Percentiles rank a stretch among this genome's conserved stretches.
Evolutionary conservation across 2,113 vertebrate species (phyloP).

Genomic region (Cyanistes caeruleus): DNA sequence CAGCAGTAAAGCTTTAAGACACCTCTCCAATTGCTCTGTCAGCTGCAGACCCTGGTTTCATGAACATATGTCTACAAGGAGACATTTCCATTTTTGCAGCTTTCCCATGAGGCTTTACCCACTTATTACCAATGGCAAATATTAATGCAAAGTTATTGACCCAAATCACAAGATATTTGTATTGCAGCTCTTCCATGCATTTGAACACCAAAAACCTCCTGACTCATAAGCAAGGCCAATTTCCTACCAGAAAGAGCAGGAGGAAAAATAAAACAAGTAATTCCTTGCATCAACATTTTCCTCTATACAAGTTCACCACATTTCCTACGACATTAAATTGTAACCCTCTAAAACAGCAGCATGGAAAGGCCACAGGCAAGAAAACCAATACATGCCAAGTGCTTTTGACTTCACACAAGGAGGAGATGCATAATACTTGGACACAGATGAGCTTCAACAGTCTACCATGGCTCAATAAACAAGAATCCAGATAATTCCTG

Average conservation of each 20-base stretch:
- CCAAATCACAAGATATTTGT: conserved; percentile 67
- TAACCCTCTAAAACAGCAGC: not conserved
- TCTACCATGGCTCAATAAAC: not conserved
- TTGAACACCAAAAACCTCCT: conserved; percentile 38
- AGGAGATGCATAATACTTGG: not conserved
- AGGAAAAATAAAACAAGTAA: not conserved
- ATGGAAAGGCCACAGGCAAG: not conserved
- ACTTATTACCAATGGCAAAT: conserved; percentile 69
- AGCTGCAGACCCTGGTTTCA: conserved; percentile 47
- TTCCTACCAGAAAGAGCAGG: not conserved
- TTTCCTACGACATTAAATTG: not conserved
- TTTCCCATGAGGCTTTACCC: conserved; percentile 61
- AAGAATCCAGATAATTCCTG: not conserved
- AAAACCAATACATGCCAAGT: not conserved
- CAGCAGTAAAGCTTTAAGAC: conserved; percentile 53
- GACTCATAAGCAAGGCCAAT: not conserved
- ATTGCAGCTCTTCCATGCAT: conserved; percentile 50
- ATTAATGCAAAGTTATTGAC: conserved; percentile 74
- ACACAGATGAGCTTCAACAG: not conserved
- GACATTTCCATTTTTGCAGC: conserved; percentile 72
- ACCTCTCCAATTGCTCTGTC: conserved; percentile 68
- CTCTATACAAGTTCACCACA: not conserved
- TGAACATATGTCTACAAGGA: conserved; percentile 57
- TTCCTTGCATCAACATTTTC: not conserved
- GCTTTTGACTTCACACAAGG: not conserved